Evolutionary conservation across 2,888 invertebrate species (phyloP).

Genomic region (Balanococcus diminutus): DNA sequence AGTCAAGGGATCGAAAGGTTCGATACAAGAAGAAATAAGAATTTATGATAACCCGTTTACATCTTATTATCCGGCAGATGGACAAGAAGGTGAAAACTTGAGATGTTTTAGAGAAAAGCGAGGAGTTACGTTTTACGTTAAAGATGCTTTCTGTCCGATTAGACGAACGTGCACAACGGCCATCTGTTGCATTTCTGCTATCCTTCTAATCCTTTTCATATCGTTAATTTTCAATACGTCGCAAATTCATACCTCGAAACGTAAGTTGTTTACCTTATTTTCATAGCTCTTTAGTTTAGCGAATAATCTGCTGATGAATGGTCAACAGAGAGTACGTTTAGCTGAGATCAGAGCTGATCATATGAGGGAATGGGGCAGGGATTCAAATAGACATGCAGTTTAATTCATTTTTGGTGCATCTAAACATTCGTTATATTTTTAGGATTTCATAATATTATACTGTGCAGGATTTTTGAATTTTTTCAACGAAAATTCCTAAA

Average conservation of each 20-base stretch:
- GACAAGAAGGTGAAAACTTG: constrained; percentile 43
- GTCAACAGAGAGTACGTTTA: too few relatives aligned
- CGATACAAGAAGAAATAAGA: constrained; percentile 48
- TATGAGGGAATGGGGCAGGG: too few relatives aligned
- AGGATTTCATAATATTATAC: too few relatives aligned
- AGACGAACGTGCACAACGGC: constrained; percentile 38
- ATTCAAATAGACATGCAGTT: too few relatives aligned
- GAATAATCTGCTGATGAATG: too few relatives aligned
- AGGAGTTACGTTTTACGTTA: constrained; percentile 34
- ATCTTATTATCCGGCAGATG: constrained; percentile 45
- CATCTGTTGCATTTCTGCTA: constrained; percentile 49
- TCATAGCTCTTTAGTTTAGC: too few relatives aligned
- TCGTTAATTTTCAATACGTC: constrained; percentile 32
- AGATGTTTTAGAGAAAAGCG: constrained; percentile 35
- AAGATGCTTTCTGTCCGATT: constrained; percentile 48
- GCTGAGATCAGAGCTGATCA: too few relatives aligned
- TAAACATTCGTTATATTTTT: too few relatives aligned
- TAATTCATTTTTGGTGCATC: too few relatives aligned
- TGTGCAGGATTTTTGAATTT: too few relatives aligned
- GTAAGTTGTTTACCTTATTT: constrained; percentile 4
- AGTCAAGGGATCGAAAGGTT: constrained; percentile 34
- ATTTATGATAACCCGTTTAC: constrained; percentile 52
- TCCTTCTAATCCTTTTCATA: constrained; percentile 39
- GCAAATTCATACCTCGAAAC: neutral
- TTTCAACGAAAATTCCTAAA: too few relatives aligned